Base-by-base conservation (phyloP, 2,797 vertebrate species). In the Tokudaia tokunoshimensis region DNA sequence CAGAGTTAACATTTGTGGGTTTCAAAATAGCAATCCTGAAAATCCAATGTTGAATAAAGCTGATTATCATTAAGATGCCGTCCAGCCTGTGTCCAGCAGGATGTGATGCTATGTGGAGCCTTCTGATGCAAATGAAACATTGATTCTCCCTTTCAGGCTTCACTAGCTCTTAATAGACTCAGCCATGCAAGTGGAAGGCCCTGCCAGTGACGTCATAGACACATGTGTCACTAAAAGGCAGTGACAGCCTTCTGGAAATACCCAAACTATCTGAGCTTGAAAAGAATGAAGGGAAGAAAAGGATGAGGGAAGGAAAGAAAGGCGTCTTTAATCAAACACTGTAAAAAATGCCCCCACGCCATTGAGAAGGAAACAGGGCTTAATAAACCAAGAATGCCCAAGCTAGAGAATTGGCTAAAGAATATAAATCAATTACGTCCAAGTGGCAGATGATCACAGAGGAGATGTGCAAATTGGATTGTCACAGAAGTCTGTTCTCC, bases 101-200 rank as follows among this genome's bases (percentile, higher is more conserved):
- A 59, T 92, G 93, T 94, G 96, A 91, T 97, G 98, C 94, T 97
- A 91, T 96, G 95, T 87, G 90, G 76, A 52, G 95, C 91, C 97
- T 98, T 98, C 97, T 97, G 98, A 98, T 98, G 98, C 97, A 98
- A 98, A 97, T 97, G 98, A 98, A 98, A 93, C 95, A 97, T 94
- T 86, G 96, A 96, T 97, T 94, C 75, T 91, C 61, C 79, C 78
- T 96, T 96, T 89, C 96, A 98, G 97, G 96, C 94, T 79, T 96
- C 89, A 80, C 93, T 97, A 93, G 89, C 94, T 97, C 97, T 84
- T 98, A 96, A 97, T 96, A 96, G 98, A 97, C 94, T 96, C 97
- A 91, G 97, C 92, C 41, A 92, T 96, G 96, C 3, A 31, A 86
- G 82, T 22, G 55, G 96, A 65, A 76, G 92, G 82, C 93, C 89